phyloP scores from a whole-genome alignment of 2,797 vertebrate species.

The Falco biarmicus region DNA sequence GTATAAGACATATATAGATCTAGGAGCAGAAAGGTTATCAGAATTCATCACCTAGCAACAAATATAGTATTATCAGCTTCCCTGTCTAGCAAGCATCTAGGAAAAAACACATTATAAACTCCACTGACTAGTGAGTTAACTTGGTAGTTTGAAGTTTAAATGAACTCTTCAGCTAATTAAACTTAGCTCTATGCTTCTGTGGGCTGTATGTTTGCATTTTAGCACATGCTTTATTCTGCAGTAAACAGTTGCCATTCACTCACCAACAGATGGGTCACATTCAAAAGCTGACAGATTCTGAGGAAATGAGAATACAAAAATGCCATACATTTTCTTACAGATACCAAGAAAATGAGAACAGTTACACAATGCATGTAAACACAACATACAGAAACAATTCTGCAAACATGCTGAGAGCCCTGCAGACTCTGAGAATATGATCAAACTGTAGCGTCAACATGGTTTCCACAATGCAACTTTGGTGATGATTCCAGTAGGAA shows the following conservation, averaged over 20 bases:
- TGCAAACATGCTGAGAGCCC: neutral
- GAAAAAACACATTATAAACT: neutral
- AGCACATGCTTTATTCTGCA: conserved; percentile 36
- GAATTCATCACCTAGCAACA: conserved; percentile 29
- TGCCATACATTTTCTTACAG: neutral
- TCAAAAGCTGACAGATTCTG: neutral
- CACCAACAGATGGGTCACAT: conserved; percentile 33
- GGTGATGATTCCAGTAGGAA: neutral
- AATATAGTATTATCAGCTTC: neutral
- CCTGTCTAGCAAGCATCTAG: conserved; percentile 7
- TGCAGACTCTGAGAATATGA: neutral
- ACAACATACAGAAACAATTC: neutral
- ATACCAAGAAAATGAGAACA: neutral
- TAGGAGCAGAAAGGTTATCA: conserved; percentile 38
- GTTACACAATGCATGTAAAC: neutral
- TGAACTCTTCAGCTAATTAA: conserved; percentile 46
- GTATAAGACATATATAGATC: neutral
- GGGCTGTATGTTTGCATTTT: conserved; percentile 3
- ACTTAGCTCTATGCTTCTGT: neutral
- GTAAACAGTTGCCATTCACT: conserved; percentile 43
- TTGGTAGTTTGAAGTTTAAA: conserved; percentile 23
- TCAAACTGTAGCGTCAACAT: neutral
- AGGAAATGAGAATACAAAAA: neutral
- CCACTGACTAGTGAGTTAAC: neutral
- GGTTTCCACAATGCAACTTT: neutral